phyloP scores from a whole-genome alignment of 1,140 invertebrate species.

The Saccostrea echinata region DNA sequence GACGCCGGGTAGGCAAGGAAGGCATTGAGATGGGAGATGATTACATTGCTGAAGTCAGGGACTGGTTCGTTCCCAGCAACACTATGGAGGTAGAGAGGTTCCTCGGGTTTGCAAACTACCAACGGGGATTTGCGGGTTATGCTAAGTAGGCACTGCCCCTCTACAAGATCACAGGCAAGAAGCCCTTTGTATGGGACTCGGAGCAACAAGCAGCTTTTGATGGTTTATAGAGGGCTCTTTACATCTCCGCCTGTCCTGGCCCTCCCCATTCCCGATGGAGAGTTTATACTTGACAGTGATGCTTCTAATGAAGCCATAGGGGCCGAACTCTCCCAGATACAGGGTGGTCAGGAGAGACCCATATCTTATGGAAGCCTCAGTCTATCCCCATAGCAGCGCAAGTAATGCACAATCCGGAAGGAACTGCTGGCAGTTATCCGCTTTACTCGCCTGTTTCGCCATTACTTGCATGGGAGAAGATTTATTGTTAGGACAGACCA shows the following conservation, averaged over 20 bases:
- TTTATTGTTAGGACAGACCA: conserved; percentile 64
- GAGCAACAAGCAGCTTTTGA: conserved; percentile 59
- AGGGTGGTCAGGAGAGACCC: too few species aligned
- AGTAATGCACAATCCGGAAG: conserved; percentile 54
- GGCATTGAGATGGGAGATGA: too few species aligned
- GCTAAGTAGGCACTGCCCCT: conserved; percentile 36
- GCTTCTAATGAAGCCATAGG: too few species aligned
- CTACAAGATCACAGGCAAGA: too few species aligned
- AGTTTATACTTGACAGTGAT: too few species aligned
- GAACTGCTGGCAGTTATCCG: conserved; percentile 58
- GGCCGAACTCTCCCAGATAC: too few species aligned
- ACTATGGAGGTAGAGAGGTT: too few species aligned
- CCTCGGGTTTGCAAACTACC: conserved; percentile 56
- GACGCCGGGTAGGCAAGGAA: too few species aligned
- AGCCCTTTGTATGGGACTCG: conserved; percentile 52
- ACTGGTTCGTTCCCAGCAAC: conserved; percentile 67
- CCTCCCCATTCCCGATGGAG: too few species aligned
- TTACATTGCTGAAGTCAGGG: conserved; percentile 70
- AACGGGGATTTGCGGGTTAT: conserved; percentile 19
- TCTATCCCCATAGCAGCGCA: conserved; percentile 43
- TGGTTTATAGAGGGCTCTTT: conserved; percentile 45
- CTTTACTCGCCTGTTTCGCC: conserved; percentile 33
- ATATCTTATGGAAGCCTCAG: too few species aligned
- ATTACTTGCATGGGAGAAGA: conserved; percentile 58
- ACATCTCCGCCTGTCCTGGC: too few species aligned